A percentile compares a stretch with the other conserved stretches of the same genome.
These are phyloP conservation scores for Caretta caretta DNA, from an alignment of 2,113 vertebrate species.

Conservation along the genomic window DNA sequence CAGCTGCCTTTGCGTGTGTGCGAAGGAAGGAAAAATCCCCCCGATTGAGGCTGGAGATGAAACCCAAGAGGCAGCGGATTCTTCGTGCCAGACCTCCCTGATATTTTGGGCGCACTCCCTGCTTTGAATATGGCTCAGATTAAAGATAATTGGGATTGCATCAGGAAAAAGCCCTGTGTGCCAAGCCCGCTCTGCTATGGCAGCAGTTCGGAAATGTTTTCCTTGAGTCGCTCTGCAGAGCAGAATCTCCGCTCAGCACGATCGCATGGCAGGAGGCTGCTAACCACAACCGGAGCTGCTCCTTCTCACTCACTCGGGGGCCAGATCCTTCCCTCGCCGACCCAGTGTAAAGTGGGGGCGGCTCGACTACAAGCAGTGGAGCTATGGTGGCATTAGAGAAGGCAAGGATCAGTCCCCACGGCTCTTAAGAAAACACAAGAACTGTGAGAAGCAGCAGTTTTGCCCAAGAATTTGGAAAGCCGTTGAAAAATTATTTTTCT, in stretches of 20 bases:
- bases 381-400: background rate
- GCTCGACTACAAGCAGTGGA: too few species aligned
- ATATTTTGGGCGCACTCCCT: background rate
- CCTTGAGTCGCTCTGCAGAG: too few species aligned
- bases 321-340: background rate
- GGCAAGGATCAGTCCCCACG: background rate
- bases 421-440: background rate
- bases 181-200: background rate
- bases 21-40: background rate
- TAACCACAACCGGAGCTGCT: background rate
- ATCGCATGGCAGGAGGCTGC: background rate
- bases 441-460: background rate
- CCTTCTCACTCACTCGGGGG: background rate
- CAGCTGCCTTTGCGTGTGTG: background rate
- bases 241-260: background rate
- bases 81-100: background rate
- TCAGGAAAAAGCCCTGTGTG: background rate
- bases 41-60: background rate
- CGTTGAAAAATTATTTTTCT: background rate
- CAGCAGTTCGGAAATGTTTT: background rate
- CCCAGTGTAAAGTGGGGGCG: background rate
- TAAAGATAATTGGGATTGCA: background rate
- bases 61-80: background rate
- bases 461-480: background rate
- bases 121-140: background rate